Conservation (phyloP, 2,888 invertebrate species). For the Ophioninae sp. region DNA sequence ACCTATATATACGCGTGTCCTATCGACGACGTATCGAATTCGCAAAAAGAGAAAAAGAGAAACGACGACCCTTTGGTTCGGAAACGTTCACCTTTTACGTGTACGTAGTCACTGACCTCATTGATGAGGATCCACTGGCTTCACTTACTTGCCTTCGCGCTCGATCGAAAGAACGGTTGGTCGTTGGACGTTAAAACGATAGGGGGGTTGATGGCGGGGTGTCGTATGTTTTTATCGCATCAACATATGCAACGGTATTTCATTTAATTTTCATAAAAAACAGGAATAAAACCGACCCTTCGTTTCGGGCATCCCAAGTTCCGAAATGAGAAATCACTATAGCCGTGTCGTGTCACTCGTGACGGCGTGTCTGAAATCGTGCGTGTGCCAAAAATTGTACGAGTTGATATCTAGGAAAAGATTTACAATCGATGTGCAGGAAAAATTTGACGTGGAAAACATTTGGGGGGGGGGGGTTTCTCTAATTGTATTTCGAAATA, state of each 20-base stretch:
- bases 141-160: slow-evolving; percentile 41
- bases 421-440: too few species aligned
- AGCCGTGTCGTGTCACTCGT: too few species aligned
- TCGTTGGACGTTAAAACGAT: slow-evolving; percentile 7
- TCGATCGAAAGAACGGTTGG: slow-evolving; percentile 9
- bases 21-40: slow-evolving; percentile 37
- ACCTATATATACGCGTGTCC: slow-evolving; percentile 52
- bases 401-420: too few species aligned
- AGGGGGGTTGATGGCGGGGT: neutral
- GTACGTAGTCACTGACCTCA: slow-evolving; percentile 5
- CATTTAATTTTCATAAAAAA: neutral
- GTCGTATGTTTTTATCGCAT: neutral
- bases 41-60: slow-evolving; percentile 9
- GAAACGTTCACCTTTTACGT: slow-evolving; percentile 2
- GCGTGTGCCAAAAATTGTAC: too few species aligned
- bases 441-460: too few species aligned
- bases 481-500: too few species aligned
- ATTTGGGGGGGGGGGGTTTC: too few species aligned
- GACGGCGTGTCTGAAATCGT: too few species aligned
- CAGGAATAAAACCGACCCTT: too few species aligned
- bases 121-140: slow-evolving; percentile 17
- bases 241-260: neutral
- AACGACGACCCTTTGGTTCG: neutral
- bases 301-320: too few species aligned
- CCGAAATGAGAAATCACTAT: too few species aligned